Evolutionary conservation across 2,888 invertebrate species (phyloP).

Genomic region (Dascillus cervinus): DNA sequence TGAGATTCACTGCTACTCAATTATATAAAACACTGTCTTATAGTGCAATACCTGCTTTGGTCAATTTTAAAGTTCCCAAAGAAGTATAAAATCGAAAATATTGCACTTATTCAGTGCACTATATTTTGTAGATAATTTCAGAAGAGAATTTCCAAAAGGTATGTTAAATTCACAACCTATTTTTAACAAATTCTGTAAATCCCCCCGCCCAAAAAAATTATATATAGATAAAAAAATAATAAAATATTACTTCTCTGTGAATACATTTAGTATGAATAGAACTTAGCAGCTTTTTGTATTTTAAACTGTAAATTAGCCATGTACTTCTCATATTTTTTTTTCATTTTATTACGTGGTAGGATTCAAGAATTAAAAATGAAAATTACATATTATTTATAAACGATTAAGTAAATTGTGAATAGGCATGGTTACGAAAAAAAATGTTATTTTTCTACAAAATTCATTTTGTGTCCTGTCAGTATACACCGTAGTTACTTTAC

Average conservation of each 20-base stretch:
- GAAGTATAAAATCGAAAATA: background rate
- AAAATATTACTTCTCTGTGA: conserved; percentile 14
- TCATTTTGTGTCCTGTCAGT: conserved; percentile 14
- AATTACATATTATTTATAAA: conserved; percentile 22
- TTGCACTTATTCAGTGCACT: background rate
- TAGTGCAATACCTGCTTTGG: conserved; percentile 1
- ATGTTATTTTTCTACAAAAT: conserved; percentile 27
- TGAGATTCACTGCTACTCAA: too few relatives aligned
- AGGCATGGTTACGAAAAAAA: conserved; percentile 14
- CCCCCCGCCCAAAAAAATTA: too few relatives aligned
- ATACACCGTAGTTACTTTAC: too few relatives aligned
- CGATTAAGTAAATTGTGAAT: conserved; percentile 11
- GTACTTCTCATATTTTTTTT: conserved; percentile 24
- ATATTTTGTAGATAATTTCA: background rate
- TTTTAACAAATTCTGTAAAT: too few relatives aligned
- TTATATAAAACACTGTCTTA: too few relatives aligned
- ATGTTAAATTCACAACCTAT: too few relatives aligned
- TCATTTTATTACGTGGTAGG: conserved; percentile 27
- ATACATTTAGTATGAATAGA: conserved; percentile 22
- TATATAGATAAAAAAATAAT: too few relatives aligned
- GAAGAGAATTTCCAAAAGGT: too few relatives aligned
- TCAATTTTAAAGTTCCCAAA: background rate
- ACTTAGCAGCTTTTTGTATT: conserved; percentile 35
- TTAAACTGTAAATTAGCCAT: conserved; percentile 28
- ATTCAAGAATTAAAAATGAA: conserved; percentile 15